Percentiles rank a stretch among this genome's conserved stretches.
These are phyloP conservation scores for Silurus asotus DNA, from an alignment of 2,113 vertebrate species.

Conservation along the genomic window DNA sequence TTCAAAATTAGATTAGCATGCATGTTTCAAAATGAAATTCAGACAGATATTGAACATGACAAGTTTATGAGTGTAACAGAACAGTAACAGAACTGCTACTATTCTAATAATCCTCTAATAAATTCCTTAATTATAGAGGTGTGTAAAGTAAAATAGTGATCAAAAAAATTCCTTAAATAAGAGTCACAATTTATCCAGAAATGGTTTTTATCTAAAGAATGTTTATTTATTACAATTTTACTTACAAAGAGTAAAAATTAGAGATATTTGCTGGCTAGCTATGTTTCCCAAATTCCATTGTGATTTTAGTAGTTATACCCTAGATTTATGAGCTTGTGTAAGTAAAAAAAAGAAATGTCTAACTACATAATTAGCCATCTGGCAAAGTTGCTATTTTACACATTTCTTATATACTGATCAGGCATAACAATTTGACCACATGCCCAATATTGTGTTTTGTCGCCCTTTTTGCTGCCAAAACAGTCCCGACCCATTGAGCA, in stretches of 20 bases:
- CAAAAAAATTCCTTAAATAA: not conserved
- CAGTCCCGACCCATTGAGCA: too few relatives aligned
- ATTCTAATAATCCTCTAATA: not conserved
- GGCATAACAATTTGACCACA: too few relatives aligned
- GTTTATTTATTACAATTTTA: not conserved
- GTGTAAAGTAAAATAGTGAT: not conserved
- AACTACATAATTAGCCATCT: too few relatives aligned
- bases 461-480: too few relatives aligned
- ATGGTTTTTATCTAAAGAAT: not conserved
- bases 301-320: too few relatives aligned
- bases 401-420: too few relatives aligned
- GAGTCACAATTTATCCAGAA: not conserved
- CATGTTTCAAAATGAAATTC: not conserved
- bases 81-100: not conserved
- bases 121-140: not conserved
- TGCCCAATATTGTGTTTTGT: too few relatives aligned
- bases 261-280: not conserved
- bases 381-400: too few relatives aligned
- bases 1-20: not conserved
- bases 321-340: too few relatives aligned
- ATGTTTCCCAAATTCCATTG: too few relatives aligned
- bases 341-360: too few relatives aligned
- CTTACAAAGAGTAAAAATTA: not conserved
- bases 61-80: too few relatives aligned
- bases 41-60: not conserved